A percentile compares a stretch with the other conserved stretches of the same genome.
Conservation (phyloP, 2,888 invertebrate genomes). For the Choristoneura rosaceana region DNA sequence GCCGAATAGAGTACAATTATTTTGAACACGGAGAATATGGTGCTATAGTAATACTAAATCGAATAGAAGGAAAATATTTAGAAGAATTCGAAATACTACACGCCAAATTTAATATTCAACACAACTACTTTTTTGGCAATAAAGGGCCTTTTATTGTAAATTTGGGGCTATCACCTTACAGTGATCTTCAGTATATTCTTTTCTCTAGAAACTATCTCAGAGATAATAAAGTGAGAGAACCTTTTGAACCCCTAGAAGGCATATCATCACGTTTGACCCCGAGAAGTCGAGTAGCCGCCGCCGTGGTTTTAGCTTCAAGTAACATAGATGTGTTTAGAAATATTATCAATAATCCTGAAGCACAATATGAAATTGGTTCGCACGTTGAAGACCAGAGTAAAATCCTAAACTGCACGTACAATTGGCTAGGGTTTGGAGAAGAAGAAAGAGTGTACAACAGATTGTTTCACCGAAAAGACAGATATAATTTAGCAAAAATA, state of each 20-base stretch:
- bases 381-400: slow-evolving; percentile 97
- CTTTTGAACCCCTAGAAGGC: slow-evolving; percentile 89
- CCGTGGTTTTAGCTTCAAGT: slow-evolving; percentile 95
- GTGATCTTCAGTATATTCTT: slow-evolving; percentile 91
- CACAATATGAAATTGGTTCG: slow-evolving; percentile 97
- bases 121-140: slow-evolving; percentile 96
- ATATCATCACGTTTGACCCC: slow-evolving; percentile 91
- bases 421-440: slow-evolving; percentile 94
- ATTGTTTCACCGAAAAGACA: slow-evolving; percentile 93
- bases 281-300: slow-evolving; percentile 96
- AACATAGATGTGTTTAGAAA: slow-evolving; percentile 96
- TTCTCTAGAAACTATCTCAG: slow-evolving; percentile 95
- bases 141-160: slow-evolving; percentile 95
- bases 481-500: slow-evolving; percentile 97
- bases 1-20: slow-evolving; percentile 94
- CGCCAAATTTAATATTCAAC: slow-evolving; percentile 89
- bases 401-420: slow-evolving; percentile 96
- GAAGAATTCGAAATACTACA: slow-evolving; percentile 93
- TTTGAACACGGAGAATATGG: slow-evolving; percentile 94
- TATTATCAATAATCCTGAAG: slow-evolving; percentile 95
- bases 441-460: slow-evolving; percentile 91
- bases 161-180: slow-evolving; percentile 94
- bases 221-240: slow-evolving; percentile 94
- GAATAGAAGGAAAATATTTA: slow-evolving; percentile 85
- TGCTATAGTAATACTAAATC: slow-evolving; percentile 93